A percentile compares a stretch with the other conserved stretches of the same genome.
These are phyloP conservation scores for Eudasyphora cyanicolor DNA, from an alignment of 2,888 invertebrate genomes.

Conservation along the genomic window DNA sequence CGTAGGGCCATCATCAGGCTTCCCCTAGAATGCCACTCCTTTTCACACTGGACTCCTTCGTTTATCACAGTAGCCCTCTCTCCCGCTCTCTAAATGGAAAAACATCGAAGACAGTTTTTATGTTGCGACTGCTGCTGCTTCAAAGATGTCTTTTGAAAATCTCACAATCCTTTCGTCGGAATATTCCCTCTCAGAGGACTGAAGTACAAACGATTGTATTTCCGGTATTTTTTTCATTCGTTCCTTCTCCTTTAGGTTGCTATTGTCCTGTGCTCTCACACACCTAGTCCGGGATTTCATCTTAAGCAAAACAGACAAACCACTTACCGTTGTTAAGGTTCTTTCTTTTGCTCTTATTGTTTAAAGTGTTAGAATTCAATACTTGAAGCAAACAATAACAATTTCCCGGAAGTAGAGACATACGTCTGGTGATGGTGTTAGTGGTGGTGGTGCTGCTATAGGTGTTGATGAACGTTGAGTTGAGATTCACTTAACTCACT, in stretches of 20 bases:
- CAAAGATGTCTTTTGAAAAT: not conserved
- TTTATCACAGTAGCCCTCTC: too few species aligned
- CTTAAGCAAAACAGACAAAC: not conserved
- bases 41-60: too few species aligned
- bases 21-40: too few species aligned
- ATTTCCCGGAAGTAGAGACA: not conserved
- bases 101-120: not conserved
- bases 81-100: too few species aligned
- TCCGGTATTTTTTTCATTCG: not conserved
- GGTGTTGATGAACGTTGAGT: not conserved
- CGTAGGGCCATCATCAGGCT: too few species aligned
- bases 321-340: constrained; percentile 30
- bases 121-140: not conserved
- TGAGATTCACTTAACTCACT: not conserved
- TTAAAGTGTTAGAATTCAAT: constrained; percentile 56
- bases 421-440: not conserved
- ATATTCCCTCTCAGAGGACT: not conserved
- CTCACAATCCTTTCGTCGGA: not conserved
- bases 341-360: constrained; percentile 16
- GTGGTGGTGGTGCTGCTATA: not conserved
- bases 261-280: not conserved
- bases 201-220: not conserved
- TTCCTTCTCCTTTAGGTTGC: not conserved
- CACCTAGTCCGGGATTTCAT: not conserved
- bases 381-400: constrained; percentile 39